phyloP scores from a whole-genome alignment of 2,113 vertebrate genomes.

The Python bivittatus region DNA sequence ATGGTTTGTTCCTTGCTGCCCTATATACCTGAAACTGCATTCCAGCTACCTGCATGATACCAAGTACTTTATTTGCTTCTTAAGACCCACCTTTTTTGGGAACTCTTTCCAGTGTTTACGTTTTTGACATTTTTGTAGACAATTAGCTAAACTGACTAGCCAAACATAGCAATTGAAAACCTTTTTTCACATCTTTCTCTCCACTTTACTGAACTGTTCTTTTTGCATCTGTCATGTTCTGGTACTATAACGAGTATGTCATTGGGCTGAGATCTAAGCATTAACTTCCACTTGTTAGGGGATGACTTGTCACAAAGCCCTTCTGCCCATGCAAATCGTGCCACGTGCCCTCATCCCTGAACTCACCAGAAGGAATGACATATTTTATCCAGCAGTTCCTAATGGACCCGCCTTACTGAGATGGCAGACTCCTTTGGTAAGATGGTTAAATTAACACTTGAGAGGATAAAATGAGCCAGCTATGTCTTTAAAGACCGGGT shows the following conservation, averaged over 20 bases:
- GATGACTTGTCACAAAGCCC: conserved; percentile 13
- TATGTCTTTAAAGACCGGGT: not conserved
- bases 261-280: not conserved
- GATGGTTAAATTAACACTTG: conserved; percentile 30
- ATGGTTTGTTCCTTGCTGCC: not conserved
- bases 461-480: not conserved
- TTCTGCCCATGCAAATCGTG: not conserved
- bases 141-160: not conserved
- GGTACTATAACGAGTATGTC: not conserved
- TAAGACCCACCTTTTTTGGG: not conserved
- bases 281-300: not conserved
- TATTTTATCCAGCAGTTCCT: not conserved
- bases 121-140: not conserved
- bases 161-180: not conserved
- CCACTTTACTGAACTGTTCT: not conserved
- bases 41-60: not conserved
- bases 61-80: not conserved
- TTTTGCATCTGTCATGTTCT: conserved; percentile 12
- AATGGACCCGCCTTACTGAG: not conserved
- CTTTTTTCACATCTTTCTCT: not conserved
- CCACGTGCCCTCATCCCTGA: not conserved
- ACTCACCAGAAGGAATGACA: not conserved
- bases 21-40: not conserved
- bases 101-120: not conserved
- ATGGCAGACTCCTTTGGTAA: rapidly evolving